Percentiles rank a stretch among this genome's conserved stretches.
phyloP scores from a whole-genome alignment of 2,888 invertebrate genomes.

The Drosophila planitibia region DNA sequence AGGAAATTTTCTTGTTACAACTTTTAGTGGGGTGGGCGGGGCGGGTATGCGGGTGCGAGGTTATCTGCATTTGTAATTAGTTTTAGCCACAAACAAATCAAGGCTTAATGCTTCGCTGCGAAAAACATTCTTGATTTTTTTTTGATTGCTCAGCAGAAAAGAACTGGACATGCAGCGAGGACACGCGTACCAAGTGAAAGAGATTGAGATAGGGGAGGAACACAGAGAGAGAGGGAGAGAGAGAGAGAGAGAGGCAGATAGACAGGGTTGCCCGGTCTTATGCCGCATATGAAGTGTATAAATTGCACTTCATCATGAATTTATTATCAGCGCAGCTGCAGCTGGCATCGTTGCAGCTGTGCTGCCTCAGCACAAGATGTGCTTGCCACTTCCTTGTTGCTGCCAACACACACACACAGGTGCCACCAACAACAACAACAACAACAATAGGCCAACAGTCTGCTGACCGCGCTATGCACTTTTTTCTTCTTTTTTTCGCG shows the following conservation, averaged over 20 bases:
- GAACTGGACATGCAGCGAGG: constrained; percentile 43
- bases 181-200: background rate
- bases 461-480: constrained; percentile 69
- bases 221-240: background rate
- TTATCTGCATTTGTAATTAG: constrained; percentile 71
- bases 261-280: constrained; percentile 1
- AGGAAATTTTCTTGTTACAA: constrained; percentile 43
- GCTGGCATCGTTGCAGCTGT: constrained; percentile 68
- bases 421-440: constrained; percentile 32
- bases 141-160: constrained; percentile 61
- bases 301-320: constrained; percentile 81
- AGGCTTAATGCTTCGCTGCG: constrained; percentile 64
- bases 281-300: constrained; percentile 78
- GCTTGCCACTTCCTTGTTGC: constrained; percentile 44
- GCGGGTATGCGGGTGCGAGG: constrained; percentile 4
- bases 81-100: constrained; percentile 74
- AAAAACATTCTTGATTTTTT: constrained; percentile 34
- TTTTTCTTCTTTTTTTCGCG: constrained; percentile 46
- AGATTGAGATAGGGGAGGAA: background rate
- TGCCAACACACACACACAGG: constrained; percentile 37
- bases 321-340: constrained; percentile 78
- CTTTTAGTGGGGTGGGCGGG: background rate
- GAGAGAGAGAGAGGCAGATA: background rate
- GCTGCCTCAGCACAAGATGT: constrained; percentile 77
- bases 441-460: constrained; percentile 19